A percentile compares a stretch with the other conserved stretches of the same genome.
Evolutionary conservation across 2,888 invertebrate genomes (phyloP).

Genomic region (Cephus spinipes): DNA sequence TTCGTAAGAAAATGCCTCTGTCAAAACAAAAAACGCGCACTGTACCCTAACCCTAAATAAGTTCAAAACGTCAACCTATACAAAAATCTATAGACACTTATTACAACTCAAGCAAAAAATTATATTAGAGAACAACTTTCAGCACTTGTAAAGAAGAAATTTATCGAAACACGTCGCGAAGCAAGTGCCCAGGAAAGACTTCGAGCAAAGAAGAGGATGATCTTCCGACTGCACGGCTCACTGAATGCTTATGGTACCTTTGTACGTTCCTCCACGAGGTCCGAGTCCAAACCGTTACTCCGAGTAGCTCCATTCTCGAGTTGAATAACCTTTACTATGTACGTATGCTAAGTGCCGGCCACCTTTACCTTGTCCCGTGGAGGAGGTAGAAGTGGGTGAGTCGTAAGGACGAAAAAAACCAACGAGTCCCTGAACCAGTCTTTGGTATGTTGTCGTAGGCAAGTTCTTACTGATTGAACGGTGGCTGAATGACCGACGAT

Average conservation of each 20-base stretch:
- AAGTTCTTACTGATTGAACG: neutral
- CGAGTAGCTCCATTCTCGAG: conserved; percentile 47
- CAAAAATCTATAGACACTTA: neutral
- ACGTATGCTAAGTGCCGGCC: conserved; percentile 49
- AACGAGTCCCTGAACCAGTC: conserved; percentile 39
- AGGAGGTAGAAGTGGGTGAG: conserved; percentile 23
- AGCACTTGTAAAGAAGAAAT: neutral
- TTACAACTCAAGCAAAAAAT: neutral
- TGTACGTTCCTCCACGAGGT: conserved; percentile 47
- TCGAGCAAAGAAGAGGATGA: conserved; percentile 48
- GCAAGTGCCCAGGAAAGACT: conserved; percentile 30
- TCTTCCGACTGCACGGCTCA: conserved; percentile 64
- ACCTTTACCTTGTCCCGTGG: conserved; percentile 39
- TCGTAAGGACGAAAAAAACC: conserved; percentile 16
- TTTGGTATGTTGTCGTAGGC: conserved; percentile 31
- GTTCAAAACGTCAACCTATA: neutral
- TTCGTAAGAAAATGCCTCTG: neutral
- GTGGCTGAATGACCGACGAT: conserved; percentile 9
- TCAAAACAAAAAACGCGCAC: neutral
- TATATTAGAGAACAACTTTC: neutral
- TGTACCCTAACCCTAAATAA: neutral
- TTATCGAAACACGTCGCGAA: neutral
- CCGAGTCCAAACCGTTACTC: conserved; percentile 54
- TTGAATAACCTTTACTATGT: conserved; percentile 59
- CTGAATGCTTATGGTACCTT: conserved; percentile 51